These are phyloP conservation scores for Vanessa cardui DNA, from an alignment of 2,888 invertebrate species.

Conservation along the genomic window DNA sequence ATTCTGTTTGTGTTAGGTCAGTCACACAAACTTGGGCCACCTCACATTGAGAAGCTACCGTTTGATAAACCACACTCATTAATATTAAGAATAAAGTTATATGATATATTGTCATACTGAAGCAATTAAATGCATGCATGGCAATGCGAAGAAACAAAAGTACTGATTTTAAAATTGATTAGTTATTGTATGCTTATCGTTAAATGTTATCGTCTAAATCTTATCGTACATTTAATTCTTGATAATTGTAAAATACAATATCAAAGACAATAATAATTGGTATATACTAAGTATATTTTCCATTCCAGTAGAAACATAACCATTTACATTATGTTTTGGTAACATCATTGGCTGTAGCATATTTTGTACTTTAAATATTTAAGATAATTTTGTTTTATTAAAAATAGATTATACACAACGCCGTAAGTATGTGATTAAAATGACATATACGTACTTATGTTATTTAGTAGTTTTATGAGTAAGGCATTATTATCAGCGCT, in stretches of 20 bases:
- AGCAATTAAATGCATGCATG: conserved; percentile 11
- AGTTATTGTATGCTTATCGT: conserved; percentile 54
- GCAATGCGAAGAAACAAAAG: conserved; percentile 35
- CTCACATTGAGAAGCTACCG: conserved; percentile 50
- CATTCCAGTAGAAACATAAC: neutral
- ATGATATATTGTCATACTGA: conserved; percentile 18
- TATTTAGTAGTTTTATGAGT: conserved; percentile 42
- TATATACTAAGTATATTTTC: conserved; percentile 12
- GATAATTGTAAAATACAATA: conserved; percentile 22
- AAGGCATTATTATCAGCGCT: conserved; percentile 73
- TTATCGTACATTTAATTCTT: conserved; percentile 40
- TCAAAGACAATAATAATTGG: conserved; percentile 7
- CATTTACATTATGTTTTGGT: too few relatives aligned
- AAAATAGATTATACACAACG: neutral
- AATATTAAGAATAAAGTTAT: conserved; percentile 37
- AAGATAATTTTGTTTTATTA: neutral
- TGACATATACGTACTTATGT: conserved; percentile 13
- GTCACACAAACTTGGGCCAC: conserved; percentile 65
- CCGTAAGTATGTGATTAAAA: neutral
- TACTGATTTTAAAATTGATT: conserved; percentile 45
- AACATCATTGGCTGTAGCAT: too few relatives aligned
- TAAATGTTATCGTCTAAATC: conserved; percentile 40
- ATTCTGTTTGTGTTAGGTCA: conserved; percentile 59
- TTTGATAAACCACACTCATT: conserved; percentile 33
- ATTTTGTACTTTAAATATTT: too few relatives aligned